Evolutionary conservation across 2,888 invertebrate species (phyloP), one percentile per base, ranked within the genome.

Genomic region (Nematopogon swammerdamellus): DNA sequence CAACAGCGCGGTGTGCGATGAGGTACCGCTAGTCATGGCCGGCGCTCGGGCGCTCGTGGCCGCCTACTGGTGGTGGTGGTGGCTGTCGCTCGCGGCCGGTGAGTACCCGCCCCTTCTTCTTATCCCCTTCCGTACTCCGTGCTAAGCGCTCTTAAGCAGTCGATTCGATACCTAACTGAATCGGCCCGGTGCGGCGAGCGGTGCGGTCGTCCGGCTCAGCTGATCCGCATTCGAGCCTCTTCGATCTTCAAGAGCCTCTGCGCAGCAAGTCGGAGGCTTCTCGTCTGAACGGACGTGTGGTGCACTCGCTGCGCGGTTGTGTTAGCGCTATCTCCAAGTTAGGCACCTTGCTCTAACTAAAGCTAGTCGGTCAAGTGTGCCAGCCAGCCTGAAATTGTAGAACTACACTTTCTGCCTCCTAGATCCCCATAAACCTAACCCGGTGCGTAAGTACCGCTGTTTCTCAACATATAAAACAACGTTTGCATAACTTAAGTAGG

Each of bases 41-140:
- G 77, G 76, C 80, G 75, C 75, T 75, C 77, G 77, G 79, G 72
- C 80, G 77, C 80, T 80, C 72, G 72, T 73, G 66, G 71, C 73
- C 77, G 76, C 69, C 71, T 74, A 72, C 71, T 75, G 69, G 68
- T 72, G 70, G 72, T 75, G 75, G 73, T 80, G 77, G 77, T 79
- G 77, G 79, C 75, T 79, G 68, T 70, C 70, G 61, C 64, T 68
- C 64, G 71, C 77, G 72, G 73, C 76, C 77, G 80, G 80, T 80
- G 62, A 79, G 79, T 79, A 70, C 67, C 17, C 48, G 46, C 49
- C 48, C 50, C 50, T 46, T 16, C 44, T 49, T 8, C 10, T 10
- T 45, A 11, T 5, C 19, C 18, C 18, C 18, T 6, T 44, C 19
- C 45, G n/a, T 19, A 6, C 45, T 14, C 19, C 14, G 20, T 14